Base-by-base conservation (phyloP, 2,113 vertebrate genomes). In the Centropristis striata region DNA sequence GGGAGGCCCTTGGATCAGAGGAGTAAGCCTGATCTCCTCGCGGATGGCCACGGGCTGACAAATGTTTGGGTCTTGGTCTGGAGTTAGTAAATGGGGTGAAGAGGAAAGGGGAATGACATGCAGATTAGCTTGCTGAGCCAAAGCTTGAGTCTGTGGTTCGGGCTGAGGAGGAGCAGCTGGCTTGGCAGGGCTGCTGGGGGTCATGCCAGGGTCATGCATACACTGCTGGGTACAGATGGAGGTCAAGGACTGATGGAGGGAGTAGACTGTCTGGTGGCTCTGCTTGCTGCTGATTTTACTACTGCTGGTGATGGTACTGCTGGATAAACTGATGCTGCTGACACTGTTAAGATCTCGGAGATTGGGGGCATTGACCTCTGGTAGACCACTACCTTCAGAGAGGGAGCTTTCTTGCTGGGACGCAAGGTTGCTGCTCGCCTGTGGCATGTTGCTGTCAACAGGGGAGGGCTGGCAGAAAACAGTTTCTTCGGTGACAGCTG, bases 21-120 rank as follows among this genome's bases (percentile, higher is more conserved):
- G 92, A 60, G 91, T 82, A 80, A 92, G 94, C 90, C 90, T 96
- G 92, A 96, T 96, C 89, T 96, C 96, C 93, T 98, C 97, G 71
- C 54, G 85, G 83, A 96, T 88, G 82, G 89, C 87, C 83, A 77
- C 83, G 78, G 96, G 96, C 86, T 90, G 95, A 92, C 96, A 96
- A 84, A 90, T 88, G 85, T 92, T 95, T 81, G 91, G 92, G 77
- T 91, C 95, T 89, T 93, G 4, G 39, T 95, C 92, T 50, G 92
- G 59, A 75, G 90, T 96, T 96, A 94, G 93, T 91, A 90, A 82
- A 87, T 83, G 84, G 59, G 28, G 21, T 82, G 63, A 46, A 70
- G 89, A 78, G 82, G 88, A 89, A 53, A 92, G 91, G 85, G 92
- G 78, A 87, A 85, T 93, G 96, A 84, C 96, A 97, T 97, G 96